Evolutionary conservation across 2,888 invertebrate species (phyloP).

Genomic region (Augochlorella aurata): DNA sequence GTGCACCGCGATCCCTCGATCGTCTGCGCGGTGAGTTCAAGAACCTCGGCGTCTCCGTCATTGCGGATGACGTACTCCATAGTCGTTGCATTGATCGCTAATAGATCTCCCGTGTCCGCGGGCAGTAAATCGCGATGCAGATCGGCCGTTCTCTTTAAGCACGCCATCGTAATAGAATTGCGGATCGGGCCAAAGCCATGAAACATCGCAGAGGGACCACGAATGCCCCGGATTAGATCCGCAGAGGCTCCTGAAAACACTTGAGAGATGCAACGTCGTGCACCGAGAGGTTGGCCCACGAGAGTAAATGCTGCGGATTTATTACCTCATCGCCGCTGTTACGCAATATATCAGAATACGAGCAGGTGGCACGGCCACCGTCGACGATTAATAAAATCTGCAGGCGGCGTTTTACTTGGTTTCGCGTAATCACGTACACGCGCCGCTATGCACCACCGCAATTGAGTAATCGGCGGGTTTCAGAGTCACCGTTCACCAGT

Average conservation of each 20-base stretch:
- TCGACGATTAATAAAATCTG: slow-evolving; percentile 50
- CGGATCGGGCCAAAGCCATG: slow-evolving; percentile 11
- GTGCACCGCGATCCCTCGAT: background rate
- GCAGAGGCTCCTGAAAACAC: background rate
- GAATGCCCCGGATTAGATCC: background rate
- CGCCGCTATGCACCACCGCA: background rate
- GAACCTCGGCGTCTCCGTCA: slow-evolving; percentile 39
- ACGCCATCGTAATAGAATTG: slow-evolving; percentile 42
- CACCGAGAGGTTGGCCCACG: background rate
- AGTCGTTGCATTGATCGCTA: slow-evolving; percentile 46
- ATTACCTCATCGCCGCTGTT: slow-evolving; percentile 45
- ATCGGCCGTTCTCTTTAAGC: slow-evolving; percentile 31
- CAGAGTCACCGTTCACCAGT: background rate
- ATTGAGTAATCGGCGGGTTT: background rate
- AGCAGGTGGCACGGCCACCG: slow-evolving; percentile 29
- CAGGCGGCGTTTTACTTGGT: slow-evolving; percentile 32
- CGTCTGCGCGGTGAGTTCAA: slow-evolving; percentile 35
- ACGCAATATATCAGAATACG: slow-evolving; percentile 47
- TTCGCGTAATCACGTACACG: slow-evolving; percentile 22
- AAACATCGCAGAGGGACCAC: background rate
- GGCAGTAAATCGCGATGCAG: slow-evolving; percentile 50
- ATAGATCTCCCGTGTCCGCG: slow-evolving; percentile 53
- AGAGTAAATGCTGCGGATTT: slow-evolving; percentile 59
- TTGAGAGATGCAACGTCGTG: slow-evolving; percentile 28
- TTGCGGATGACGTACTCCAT: slow-evolving; percentile 14